Conservation (phyloP, 2,888 invertebrate species). For the Dryobotodes eremita region DNA sequence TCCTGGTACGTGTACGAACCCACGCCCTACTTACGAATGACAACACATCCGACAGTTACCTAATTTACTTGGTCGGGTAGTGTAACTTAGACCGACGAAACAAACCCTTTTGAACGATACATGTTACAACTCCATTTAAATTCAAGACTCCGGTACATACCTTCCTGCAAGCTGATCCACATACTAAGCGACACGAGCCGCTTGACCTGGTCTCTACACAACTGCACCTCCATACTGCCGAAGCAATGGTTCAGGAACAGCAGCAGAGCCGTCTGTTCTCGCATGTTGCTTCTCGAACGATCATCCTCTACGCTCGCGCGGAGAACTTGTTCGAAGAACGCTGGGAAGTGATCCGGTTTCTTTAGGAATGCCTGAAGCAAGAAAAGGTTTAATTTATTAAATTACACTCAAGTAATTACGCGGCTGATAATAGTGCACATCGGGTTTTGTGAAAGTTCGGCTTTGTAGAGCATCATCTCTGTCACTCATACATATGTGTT, state of each 20-base stretch:
- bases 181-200: constrained; percentile 97
- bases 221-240: constrained; percentile 98
- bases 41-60: background rate
- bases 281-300: constrained; percentile 81
- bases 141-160: constrained; percentile 80
- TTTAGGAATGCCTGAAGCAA: constrained; percentile 93
- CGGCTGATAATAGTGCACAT: no score
- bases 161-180: constrained; percentile 97
- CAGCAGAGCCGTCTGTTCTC: constrained; percentile 96
- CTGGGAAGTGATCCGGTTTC: constrained; percentile 94
- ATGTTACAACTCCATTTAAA: background rate
- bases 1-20: background rate
- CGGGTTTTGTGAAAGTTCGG: no score
- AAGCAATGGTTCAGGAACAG: constrained; percentile 99
- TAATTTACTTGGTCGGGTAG: background rate
- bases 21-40: background rate
- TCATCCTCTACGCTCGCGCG: constrained; percentile 93
- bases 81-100: background rate
- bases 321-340: constrained; percentile 95
- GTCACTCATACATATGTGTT: background rate
- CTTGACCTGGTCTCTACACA: constrained; percentile 98
- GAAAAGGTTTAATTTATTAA: background rate
- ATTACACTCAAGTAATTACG: background rate
- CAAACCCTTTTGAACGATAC: background rate
- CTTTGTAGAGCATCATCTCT: background rate